Base-by-base conservation (phyloP, 30 jellyfish, hydroid and myxozoan species). In the Aurelia aurita complex sp. Pacific region DNA sequence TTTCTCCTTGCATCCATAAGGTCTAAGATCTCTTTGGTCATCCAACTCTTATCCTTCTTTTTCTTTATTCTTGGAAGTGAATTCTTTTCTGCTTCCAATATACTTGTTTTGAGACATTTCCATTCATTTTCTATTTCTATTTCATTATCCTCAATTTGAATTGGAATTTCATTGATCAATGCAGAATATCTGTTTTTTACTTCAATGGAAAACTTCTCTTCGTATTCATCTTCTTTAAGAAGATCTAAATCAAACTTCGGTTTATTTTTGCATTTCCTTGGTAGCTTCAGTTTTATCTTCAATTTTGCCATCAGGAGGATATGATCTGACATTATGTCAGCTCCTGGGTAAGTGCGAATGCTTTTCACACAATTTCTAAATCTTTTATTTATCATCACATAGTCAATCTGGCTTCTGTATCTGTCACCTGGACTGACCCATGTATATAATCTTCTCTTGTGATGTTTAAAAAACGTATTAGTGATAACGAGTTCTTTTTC, bases 251-350 rank as follows among this genome's bases (percentile, higher is more conserved):
- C 50, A 38, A 2, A 38, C 50, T 38, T 38, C 5, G 50, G 50
- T 4, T 38, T 2, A 38, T 2, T 4, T 38, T 38, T 38, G 50
- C 50, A 2, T 38, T 35, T 73, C 18, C 69, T 32, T 12, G 38
- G 67, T 32, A 12, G 74, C 4, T 16, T 38, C 60, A 35, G 5
- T 73, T 73, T 7, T 15, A 35, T 73, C 35, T 73, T 73, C 50
- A 67, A 29, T 14, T 67, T 67, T 2, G 77, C 77, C 32, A 67
- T 15, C 17, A 73, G 19, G 16, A 33, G 68, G 16, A 13, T 38
- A 78, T 73, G 83, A 32, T 73, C 83, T 11, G 83, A 19, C 32
- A 12, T 70, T 2, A 73, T 19, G 10, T 19, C 83, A 50, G 83
- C 68, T 11, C 83, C 73, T 38, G 50, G 50, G 35, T 73, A 73